Percentiles rank a stretch among this genome's conserved stretches.
Evolutionary conservation across 1,140 invertebrate genomes (phyloP).

Genomic region (Anadara kagoshimensis): DNA sequence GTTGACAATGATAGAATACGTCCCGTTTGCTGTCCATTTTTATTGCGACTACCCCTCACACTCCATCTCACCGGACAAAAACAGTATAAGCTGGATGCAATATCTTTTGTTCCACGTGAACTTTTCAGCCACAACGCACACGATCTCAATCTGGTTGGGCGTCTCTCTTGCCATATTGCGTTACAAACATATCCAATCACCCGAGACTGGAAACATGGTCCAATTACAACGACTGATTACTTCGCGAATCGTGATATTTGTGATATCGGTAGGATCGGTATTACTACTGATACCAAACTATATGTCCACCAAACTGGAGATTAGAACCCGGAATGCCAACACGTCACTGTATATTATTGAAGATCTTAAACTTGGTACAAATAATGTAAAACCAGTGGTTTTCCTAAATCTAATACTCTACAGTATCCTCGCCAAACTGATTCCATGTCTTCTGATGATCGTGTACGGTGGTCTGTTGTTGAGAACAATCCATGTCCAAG

Average conservation of each 20-base stretch:
- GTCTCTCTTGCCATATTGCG: constrained; percentile 86
- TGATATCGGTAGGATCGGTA: constrained; percentile 83
- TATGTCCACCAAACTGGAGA: constrained; percentile 71
- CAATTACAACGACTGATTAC: constrained; percentile 72
- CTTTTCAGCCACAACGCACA: constrained; percentile 88
- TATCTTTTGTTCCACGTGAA: constrained; percentile 73
- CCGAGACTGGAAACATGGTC: constrained; percentile 87
- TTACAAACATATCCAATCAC: constrained; percentile 83
- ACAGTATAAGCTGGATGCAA: constrained; percentile 59
- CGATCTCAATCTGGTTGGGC: constrained; percentile 94
- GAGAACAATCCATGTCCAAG: constrained; percentile 72
- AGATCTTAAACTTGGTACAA: constrained; percentile 56
- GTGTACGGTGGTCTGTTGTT: constrained; percentile 73
- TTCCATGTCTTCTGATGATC: constrained; percentile 75
- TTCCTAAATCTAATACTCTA: constrained; percentile 65
- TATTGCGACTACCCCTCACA: constrained; percentile 58
- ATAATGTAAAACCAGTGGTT: constrained; percentile 44
- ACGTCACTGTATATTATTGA: constrained; percentile 69
- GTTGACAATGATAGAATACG: constrained; percentile 90
- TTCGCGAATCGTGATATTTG: constrained; percentile 81
- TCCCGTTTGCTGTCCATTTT: constrained; percentile 85
- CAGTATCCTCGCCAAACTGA: constrained; percentile 69
- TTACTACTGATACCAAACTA: constrained; percentile 87
- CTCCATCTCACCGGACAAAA: constrained; percentile 51
- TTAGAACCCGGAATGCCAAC: not conserved